Conservation (phyloP, 2,888 invertebrate species). For the Chironomus riparius region DNA sequence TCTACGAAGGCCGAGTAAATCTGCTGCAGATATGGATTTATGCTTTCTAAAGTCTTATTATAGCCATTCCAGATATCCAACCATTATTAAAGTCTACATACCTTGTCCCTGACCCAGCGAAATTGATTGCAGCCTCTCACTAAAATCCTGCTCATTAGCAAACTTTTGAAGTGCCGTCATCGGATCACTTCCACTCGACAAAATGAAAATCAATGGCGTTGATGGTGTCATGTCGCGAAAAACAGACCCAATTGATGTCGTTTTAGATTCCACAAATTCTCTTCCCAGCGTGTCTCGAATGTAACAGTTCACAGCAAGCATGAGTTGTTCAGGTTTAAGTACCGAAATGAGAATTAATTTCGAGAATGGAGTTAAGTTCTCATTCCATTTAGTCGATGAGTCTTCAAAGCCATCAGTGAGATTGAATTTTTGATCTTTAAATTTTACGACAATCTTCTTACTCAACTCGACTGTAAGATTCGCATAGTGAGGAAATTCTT, state of each 20-base stretch:
- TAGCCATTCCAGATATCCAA: too few relatives aligned
- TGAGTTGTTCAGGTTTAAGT: slow-evolving; percentile 69
- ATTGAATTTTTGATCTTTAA: slow-evolving; percentile 47
- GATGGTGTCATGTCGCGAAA: slow-evolving; percentile 55
- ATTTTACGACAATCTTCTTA: slow-evolving; percentile 47
- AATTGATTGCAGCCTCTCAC: slow-evolving; percentile 64
- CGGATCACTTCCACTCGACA: slow-evolving; percentile 84
- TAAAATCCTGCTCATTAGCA: slow-evolving; percentile 63
- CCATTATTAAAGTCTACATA: too few relatives aligned
- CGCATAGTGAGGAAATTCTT: slow-evolving; percentile 48
- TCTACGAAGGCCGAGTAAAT: too few relatives aligned
- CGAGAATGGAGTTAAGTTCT: slow-evolving; percentile 57
- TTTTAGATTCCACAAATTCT: slow-evolving; percentile 64
- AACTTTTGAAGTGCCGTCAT: slow-evolving; percentile 74
- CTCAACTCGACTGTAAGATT: slow-evolving; percentile 48
- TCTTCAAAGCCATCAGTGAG: background rate
- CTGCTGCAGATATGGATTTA: too few relatives aligned
- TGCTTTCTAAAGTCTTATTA: too few relatives aligned
- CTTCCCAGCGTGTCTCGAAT: slow-evolving; percentile 67
- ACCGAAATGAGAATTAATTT: slow-evolving; percentile 71
- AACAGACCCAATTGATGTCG: slow-evolving; percentile 3
- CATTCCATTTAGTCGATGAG: slow-evolving; percentile 52
- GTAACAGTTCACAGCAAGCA: slow-evolving; percentile 72
- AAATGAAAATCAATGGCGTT: slow-evolving; percentile 75
- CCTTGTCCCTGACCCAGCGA: slow-evolving; percentile 65